Evolutionary conservation across 2,888 invertebrate species (phyloP).

Genomic region (Ligdia adustata): DNA sequence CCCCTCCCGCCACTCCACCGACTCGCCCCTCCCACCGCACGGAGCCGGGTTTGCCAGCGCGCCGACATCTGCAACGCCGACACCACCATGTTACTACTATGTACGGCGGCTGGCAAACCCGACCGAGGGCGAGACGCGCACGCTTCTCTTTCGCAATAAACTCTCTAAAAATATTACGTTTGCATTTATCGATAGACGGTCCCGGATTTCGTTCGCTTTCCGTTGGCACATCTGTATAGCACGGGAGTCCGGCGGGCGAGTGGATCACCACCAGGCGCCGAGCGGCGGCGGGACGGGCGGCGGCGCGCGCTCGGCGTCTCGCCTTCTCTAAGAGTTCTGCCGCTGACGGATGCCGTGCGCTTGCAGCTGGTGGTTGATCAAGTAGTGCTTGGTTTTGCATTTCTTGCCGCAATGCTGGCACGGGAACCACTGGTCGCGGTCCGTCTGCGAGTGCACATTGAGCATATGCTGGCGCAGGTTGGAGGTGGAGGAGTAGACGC

Average conservation of each 20-base stretch:
- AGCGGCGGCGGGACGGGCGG: conserved; percentile 49
- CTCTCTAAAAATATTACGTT: conserved; percentile 66
- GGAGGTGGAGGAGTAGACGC: conserved; percentile 89
- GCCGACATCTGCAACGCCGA: conserved; percentile 86
- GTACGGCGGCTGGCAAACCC: conserved; percentile 60
- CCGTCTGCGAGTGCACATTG: conserved; percentile 89
- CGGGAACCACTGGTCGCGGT: conserved; percentile 88
- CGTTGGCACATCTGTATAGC: conserved; percentile 31
- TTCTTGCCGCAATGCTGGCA: conserved; percentile 90
- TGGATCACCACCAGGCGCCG: conserved; percentile 52
- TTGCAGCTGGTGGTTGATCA: conserved; percentile 90
- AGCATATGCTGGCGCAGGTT: conserved; percentile 91
- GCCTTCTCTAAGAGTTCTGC: conserved; percentile 82
- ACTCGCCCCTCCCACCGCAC: conserved; percentile 38
- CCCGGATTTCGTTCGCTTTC: conserved; percentile 36
- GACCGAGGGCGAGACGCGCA: conserved; percentile 43
- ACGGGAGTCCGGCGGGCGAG: conserved; percentile 14
- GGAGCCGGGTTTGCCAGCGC: conserved; percentile 51
- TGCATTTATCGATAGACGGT: conserved; percentile 42
- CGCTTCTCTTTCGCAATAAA: conserved; percentile 58
- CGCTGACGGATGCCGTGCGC: conserved; percentile 90
- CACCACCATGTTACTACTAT: conserved; percentile 64
- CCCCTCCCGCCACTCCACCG: conserved; percentile 46
- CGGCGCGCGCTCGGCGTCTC: conserved; percentile 59
- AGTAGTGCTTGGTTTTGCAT: conserved; percentile 90